Percentiles rank a stretch among this genome's conserved stretches.
Evolutionary conservation across 2,113 vertebrate genomes (phyloP).

Genomic region (Microtus ochrogaster): DNA sequence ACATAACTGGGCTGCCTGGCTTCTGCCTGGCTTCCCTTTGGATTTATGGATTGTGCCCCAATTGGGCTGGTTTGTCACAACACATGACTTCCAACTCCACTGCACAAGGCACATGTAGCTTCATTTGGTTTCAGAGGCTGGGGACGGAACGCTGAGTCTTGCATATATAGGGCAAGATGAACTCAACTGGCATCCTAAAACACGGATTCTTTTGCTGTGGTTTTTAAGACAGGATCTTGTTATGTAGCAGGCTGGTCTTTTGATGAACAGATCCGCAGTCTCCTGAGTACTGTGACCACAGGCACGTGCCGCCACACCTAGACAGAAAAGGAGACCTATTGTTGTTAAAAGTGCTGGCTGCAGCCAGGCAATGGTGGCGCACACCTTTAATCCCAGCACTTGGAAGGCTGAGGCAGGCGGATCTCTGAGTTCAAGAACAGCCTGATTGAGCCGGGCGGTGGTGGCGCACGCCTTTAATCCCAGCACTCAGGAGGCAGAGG

Average conservation of each 20-base stretch:
- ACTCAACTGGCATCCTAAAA: too few relatives aligned
- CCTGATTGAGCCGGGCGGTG: too few relatives aligned
- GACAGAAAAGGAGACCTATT: background rate
- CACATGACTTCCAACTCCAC: background rate
- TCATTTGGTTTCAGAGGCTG: background rate
- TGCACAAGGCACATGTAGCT: background rate
- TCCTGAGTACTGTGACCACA: background rate
- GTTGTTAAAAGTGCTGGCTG: background rate
- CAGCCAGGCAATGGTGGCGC: background rate
- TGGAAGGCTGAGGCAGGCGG: background rate
- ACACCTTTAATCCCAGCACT: background rate
- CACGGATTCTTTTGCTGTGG: background rate
- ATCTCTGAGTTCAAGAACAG: background rate
- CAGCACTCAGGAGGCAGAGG: too few relatives aligned
- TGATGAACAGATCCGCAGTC: background rate
- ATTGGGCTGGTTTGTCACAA: conserved; percentile 38
- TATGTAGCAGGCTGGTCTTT: background rate
- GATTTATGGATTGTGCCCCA: conserved; percentile 13
- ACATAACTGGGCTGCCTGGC: background rate
- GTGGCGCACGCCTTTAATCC: too few relatives aligned
- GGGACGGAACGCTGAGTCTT: background rate
- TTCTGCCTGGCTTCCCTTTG: conserved; percentile 2
- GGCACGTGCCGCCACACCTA: background rate
- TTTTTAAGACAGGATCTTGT: background rate
- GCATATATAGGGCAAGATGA: background rate